phyloP scores from a whole-genome alignment of 1,140 invertebrate genomes.

The Penaeus indicus region DNA sequence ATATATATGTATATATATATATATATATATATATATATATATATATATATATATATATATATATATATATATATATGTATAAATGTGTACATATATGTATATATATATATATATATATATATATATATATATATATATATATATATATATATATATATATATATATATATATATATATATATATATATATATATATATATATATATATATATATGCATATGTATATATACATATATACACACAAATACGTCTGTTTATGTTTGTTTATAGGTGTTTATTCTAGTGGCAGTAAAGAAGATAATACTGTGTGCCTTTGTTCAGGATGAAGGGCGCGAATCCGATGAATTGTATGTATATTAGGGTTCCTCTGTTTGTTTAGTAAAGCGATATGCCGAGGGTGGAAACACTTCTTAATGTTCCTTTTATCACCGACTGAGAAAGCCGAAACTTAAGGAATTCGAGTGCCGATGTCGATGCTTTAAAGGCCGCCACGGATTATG shows the following conservation, averaged over 20 bases:
- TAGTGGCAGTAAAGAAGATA: constrained; percentile 35
- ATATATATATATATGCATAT: neutral
- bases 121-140: neutral
- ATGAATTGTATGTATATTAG: constrained; percentile 39
- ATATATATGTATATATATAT: neutral
- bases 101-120: neutral
- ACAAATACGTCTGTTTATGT: constrained; percentile 40
- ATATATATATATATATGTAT: neutral
- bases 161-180: neutral
- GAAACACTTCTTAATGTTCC: no score
- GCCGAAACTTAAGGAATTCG: no score
- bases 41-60: neutral
- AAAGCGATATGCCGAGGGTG: constrained; percentile 21
- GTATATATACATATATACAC: neutral
- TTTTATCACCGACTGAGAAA: no score
- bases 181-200: neutral
- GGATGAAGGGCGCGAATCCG: constrained; percentile 1
- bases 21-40: neutral
- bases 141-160: neutral
- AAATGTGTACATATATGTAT: neutral
- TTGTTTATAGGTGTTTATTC: constrained; percentile 41
- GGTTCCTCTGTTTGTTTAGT: constrained; percentile 35
- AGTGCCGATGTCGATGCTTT: no score
- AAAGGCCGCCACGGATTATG: no score
- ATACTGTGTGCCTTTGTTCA: constrained; percentile 26